Conservation (phyloP, 2,888 invertebrate species). For the Arrhopalites spinosus region DNA sequence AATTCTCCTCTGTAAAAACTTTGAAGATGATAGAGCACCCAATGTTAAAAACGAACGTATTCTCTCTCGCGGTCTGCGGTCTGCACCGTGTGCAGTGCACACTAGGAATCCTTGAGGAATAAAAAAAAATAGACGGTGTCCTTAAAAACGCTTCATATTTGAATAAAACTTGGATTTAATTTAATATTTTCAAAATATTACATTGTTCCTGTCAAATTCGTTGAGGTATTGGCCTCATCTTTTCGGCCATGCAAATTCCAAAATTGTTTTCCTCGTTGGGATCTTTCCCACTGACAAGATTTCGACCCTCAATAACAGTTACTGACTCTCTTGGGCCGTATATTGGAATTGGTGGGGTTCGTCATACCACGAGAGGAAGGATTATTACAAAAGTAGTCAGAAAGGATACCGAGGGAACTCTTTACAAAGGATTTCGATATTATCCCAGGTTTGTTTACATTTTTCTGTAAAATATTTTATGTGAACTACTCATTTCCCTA, state of each 20-base stretch:
- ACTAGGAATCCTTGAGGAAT: no score
- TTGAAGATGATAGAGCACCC: no score
- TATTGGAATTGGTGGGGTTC: slow-evolving; percentile 19
- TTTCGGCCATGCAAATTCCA: neutral
- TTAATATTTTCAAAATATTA: no score
- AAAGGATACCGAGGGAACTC: slow-evolving; percentile 59
- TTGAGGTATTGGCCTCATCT: neutral
- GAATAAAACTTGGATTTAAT: no score
- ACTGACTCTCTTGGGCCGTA: slow-evolving; percentile 2
- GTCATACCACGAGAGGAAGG: slow-evolving; percentile 11
- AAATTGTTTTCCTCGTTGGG: neutral
- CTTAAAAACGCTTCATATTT: no score
- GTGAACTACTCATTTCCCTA: no score
- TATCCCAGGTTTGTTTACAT: slow-evolving; percentile 66
- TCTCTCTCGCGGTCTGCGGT: no score
- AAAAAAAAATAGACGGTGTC: no score
- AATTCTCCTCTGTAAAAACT: no score
- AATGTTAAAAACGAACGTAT: no score
- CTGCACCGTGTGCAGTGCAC: no score
- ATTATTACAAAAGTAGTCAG: neutral
- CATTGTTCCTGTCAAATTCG: neutral
- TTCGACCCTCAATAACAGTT: neutral
- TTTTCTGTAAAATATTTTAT: neutral
- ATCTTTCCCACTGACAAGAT: neutral
- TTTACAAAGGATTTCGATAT: slow-evolving; percentile 63